Evolutionary conservation across 2,113 vertebrate species (phyloP).

Genomic region (Grus americana): DNA sequence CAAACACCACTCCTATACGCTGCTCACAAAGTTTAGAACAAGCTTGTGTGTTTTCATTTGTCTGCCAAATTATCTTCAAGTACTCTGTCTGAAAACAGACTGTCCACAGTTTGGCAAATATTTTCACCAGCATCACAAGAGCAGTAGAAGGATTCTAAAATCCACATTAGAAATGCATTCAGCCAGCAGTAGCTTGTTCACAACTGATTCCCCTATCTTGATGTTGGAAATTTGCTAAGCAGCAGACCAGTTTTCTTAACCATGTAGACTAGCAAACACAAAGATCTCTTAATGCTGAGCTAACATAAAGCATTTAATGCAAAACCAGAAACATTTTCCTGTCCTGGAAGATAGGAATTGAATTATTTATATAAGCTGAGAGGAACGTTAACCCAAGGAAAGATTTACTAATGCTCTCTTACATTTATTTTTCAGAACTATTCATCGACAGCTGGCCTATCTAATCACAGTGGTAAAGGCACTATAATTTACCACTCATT

Average conservation of each 20-base stretch:
- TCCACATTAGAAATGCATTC: not conserved
- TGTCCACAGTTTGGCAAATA: not conserved
- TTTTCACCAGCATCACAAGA: not conserved
- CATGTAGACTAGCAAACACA: not conserved
- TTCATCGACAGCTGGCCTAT: not conserved
- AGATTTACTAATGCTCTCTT: not conserved
- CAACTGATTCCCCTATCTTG: not conserved
- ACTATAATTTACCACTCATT: not conserved
- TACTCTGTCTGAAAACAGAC: not conserved
- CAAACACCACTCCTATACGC: not conserved
- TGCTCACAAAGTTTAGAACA: not conserved
- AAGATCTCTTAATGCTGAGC: not conserved
- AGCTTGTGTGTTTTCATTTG: not conserved
- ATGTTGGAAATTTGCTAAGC: not conserved
- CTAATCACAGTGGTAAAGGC: not conserved
- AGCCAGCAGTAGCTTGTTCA: not conserved
- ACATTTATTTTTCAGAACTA: not conserved
- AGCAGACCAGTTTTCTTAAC: not conserved
- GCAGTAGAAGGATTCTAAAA: not conserved
- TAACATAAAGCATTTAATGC: not conserved
- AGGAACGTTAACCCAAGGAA: not conserved
- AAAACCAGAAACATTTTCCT: not conserved
- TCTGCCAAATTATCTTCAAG: not conserved
- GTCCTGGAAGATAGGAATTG: not conserved
- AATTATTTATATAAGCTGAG: not conserved